Evolutionary conservation across 2,113 vertebrate genomes (phyloP).

Genomic region (Macquaria ambigua): DNA sequence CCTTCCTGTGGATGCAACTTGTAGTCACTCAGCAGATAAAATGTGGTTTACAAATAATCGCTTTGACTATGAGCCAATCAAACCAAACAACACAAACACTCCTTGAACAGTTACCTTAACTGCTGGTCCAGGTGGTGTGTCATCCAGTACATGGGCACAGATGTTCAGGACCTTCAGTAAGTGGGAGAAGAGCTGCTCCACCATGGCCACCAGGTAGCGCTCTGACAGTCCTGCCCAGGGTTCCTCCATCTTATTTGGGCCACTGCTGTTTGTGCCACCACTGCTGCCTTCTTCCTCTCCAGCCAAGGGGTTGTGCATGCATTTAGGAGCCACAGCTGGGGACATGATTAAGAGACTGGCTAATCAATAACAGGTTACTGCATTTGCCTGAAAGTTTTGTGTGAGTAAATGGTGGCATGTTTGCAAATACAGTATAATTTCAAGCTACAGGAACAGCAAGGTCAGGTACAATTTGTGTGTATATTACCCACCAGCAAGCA

Average conservation of each 20-base stretch:
- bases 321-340: slow-evolving; percentile 92
- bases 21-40: background rate
- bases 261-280: slow-evolving; percentile 70
- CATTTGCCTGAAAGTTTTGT: background rate
- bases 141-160: slow-evolving; percentile 96
- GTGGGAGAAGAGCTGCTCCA: slow-evolving; percentile 96
- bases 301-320: slow-evolving; percentile 91
- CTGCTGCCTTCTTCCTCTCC: slow-evolving; percentile 89
- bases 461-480: background rate
- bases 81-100: background rate
- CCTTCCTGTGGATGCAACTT: background rate
- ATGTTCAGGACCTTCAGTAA: slow-evolving; percentile 95
- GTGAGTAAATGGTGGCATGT: background rate
- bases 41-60: background rate
- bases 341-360: background rate
- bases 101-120: slow-evolving; percentile 85
- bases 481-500: slow-evolving; percentile 90
- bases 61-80: background rate
- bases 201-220: slow-evolving; percentile 89
- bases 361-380: background rate
- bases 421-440: background rate
- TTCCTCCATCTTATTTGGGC: slow-evolving; percentile 90
- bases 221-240: slow-evolving; percentile 93
- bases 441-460: background rate
- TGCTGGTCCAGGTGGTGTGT: slow-evolving; percentile 92